phyloP scores from a whole-genome alignment of 2,797 vertebrate genomes.

The Microctenopoma lineatum region DNA sequence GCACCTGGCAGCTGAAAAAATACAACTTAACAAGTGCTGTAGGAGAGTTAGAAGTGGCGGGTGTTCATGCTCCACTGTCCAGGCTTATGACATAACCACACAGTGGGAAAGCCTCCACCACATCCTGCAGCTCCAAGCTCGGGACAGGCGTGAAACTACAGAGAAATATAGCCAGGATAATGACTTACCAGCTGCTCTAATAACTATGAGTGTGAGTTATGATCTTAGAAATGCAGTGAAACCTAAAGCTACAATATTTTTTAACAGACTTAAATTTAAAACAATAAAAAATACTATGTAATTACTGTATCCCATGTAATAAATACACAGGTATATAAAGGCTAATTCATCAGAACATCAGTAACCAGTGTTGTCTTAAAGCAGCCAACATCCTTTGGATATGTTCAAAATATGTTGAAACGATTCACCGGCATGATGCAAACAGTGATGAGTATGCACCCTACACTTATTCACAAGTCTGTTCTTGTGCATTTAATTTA shows the following conservation, averaged over 20 bases:
- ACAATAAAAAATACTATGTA: not conserved
- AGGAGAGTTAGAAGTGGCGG: conserved; percentile 71
- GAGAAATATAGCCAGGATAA: not conserved
- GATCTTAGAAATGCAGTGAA: not conserved
- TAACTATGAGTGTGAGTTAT: not conserved
- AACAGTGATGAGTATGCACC: not conserved
- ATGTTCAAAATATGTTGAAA: not conserved
- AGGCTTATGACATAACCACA: conserved; percentile 56
- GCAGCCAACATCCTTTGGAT: not conserved
- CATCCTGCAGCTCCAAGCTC: conserved; percentile 23
- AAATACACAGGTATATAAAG: too few species aligned
- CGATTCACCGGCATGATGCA: not conserved
- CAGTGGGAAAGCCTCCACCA: conserved; percentile 41
- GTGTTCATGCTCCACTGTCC: conserved; percentile 45
- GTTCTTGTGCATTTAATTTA: conserved; percentile 6
- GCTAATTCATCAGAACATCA: not conserved
- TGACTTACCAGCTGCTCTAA: conserved; percentile 12
- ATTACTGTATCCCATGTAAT: too few species aligned
- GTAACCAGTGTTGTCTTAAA: not conserved
- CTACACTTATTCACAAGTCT: conserved; percentile 9
- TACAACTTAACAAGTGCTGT: conserved; percentile 75
- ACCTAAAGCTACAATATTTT: not conserved
- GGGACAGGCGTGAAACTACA: conserved; percentile 21
- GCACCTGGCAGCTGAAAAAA: conserved; percentile 77
- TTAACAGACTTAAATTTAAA: not conserved